These are phyloP conservation scores for Hirtodrosophila cameraria DNA, from an alignment of 2,888 invertebrate species.

Conservation along the genomic window DNA sequence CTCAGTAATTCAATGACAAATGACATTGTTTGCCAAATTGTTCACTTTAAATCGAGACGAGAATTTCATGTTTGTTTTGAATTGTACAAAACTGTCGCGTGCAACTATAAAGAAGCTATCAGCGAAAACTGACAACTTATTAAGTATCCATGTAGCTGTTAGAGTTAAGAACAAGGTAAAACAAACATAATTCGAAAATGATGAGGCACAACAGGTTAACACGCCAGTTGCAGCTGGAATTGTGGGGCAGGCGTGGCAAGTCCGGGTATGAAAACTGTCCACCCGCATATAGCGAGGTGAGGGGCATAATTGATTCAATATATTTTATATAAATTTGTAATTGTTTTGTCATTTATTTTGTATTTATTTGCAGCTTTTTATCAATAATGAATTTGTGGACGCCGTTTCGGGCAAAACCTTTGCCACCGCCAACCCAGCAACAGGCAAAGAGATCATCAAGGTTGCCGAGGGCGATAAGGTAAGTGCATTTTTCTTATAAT, in stretches of 20 bases:
- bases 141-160: slow-evolving; percentile 11
- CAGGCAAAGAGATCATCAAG: slow-evolving; percentile 89
- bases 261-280: slow-evolving; percentile 21
- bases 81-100: slow-evolving; percentile 46
- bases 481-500: slow-evolving; percentile 52
- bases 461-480: slow-evolving; percentile 95
- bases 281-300: slow-evolving; percentile 33
- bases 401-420: slow-evolving; percentile 94
- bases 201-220: slow-evolving; percentile 33
- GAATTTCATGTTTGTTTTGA: slow-evolving; percentile 14
- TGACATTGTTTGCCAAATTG: slow-evolving; percentile 7
- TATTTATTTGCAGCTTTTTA: slow-evolving; percentile 89
- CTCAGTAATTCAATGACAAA: slow-evolving; percentile 2
- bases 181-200: slow-evolving; percentile 2
- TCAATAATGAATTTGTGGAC: slow-evolving; percentile 93
- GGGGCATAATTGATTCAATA: slow-evolving; percentile 8
- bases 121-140: slow-evolving; percentile 38
- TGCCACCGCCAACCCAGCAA: slow-evolving; percentile 92
- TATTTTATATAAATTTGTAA: neutral
- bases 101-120: slow-evolving; percentile 8
- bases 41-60: slow-evolving; percentile 9
- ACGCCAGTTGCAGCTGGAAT: slow-evolving; percentile 13
- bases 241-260: neutral
- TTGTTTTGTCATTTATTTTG: neutral
- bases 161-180: slow-evolving; percentile 2